Base-by-base conservation (phyloP, 2,113 vertebrate species). In the Chionis minor region DNA sequence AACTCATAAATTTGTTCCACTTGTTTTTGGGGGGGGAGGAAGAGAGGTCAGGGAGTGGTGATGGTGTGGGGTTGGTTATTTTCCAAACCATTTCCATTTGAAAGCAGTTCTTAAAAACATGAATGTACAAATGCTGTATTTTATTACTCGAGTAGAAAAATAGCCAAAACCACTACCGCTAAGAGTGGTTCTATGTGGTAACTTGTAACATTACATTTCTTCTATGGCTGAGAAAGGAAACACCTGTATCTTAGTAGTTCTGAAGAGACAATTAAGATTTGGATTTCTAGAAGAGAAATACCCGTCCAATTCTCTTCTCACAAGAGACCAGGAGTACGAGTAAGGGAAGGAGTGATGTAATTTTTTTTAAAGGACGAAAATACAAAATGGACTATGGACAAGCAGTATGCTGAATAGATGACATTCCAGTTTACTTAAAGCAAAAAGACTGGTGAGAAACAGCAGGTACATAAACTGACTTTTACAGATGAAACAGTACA, bases 21-120 rank as follows among this genome's bases (percentile, higher is more conserved):
- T 13, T 42, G 61, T 58, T 33, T 6, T 8, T 54, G 10, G 12
- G 3, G 4, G 12, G 4, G 14, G 6, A 2, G 15, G 10, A 4
- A 2, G 15, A 8, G 5, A 4, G 2, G 7, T 2, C 27, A 23
- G 16, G 4, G 58, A 8, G 12, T 65, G 18, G 8, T 65, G 59
- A 9, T 10, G n/a, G 11, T 15, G 18, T 19, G 61, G 24, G 21
- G 21, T 21, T 21, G 8, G 8, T 12, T 2, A 62, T 54, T 4
- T 4, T 32, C 21, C 7, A 24, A 73, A 55, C 4, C 4, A 45
- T n/a, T 63, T 89, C 10, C 8, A 18, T 12, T 33, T 62, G 12
- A 84, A 94, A 81, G 19, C 17, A 59, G 33, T 6, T 73, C 14
- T 77, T 80, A 26, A 38, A 81, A 84, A n/a, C 15, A 79, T 0